Evolutionary conservation across 1,140 invertebrate genomes (phyloP), one percentile per base, ranked within the genome.

Genomic region (Choristoneura fumiferana): DNA sequence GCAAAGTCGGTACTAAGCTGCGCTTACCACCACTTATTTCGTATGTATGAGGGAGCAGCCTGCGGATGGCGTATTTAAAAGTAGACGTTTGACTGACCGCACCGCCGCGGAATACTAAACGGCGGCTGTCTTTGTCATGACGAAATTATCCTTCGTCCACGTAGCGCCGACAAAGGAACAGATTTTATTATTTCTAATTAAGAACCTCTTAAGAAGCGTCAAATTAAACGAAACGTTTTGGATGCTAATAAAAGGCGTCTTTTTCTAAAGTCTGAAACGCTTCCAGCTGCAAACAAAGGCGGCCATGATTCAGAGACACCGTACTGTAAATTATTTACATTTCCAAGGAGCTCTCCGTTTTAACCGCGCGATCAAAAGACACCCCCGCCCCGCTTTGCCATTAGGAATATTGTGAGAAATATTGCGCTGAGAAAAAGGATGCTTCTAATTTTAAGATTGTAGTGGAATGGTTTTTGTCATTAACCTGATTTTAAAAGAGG

Each of bases 31-130:
- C 68, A 69, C 73, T 80, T 74, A 76, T 78, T 77, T 69, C 60
- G 75, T 81, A 80, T 81, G 77, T 82, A 82, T 77, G 77, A 76
- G 68, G 71, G 67, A 63, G 62, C 68, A 52, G 62, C 54, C 68
- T 63, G 69, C 60, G 56, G 69, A 58, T 64, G 67, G 45, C 74
- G 71, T 79, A 76, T 81, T 83, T 76, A 81, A 78, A 76, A 78
- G 65, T 62, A 64, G 62, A 62, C 60, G 61, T 75, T 72, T 68
- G 63, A 66, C 63, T 75, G 69, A 70, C 67, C 64, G 60, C 57
- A 62, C 58, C 35, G 45, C 39, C 6, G 18, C 57, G 62, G 71
- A 76, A 76, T 62, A 57, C 40, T 35, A 57, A 57, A 22, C 14
- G 13, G n/a, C n/a, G n/a, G 12, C 8, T n/a, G 35, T 22, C 12